These are phyloP conservation scores for Melitaea athalia DNA, from an alignment of 2,888 invertebrate genomes.

Conservation along the genomic window DNA sequence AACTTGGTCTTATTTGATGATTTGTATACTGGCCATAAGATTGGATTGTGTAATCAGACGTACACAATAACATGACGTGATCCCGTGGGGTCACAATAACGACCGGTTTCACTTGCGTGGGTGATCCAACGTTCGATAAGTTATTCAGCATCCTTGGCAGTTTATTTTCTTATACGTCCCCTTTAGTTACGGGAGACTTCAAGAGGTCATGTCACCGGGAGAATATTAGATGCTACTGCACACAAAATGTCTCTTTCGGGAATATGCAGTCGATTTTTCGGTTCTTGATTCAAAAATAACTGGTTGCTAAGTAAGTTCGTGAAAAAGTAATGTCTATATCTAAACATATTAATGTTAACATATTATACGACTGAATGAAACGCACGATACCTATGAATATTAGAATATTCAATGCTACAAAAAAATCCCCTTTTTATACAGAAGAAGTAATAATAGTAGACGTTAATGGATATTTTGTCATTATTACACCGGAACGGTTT, in stretches of 20 bases:
- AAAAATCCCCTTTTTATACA: too few relatives aligned
- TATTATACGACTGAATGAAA: too few relatives aligned
- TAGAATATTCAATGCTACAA: too few relatives aligned
- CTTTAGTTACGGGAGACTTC: conserved; percentile 19
- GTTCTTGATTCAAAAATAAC: neutral
- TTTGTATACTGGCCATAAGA: conserved; percentile 38
- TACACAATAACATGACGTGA: conserved; percentile 36
- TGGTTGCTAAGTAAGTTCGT: too few relatives aligned
- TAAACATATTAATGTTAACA: too few relatives aligned
- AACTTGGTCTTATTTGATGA: conserved; percentile 42
- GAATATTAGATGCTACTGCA: neutral
- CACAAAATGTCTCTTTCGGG: neutral
- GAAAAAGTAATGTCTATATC: too few relatives aligned
- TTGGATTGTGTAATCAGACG: conserved; percentile 39
- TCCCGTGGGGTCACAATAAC: conserved; percentile 35
- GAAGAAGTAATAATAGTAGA: too few relatives aligned
- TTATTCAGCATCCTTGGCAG: conserved; percentile 53
- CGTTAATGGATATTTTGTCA: too few relatives aligned
- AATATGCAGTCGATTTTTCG: neutral
- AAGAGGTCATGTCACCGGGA: neutral
- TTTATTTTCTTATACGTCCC: conserved; percentile 43
- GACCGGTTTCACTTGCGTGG: conserved; percentile 39
- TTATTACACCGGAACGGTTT: too few relatives aligned
- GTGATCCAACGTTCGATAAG: conserved; percentile 48
- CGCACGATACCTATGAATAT: too few relatives aligned